Base-by-base conservation (phyloP, 1,140 invertebrate genomes). In the Drosophila suzukii region DNA sequence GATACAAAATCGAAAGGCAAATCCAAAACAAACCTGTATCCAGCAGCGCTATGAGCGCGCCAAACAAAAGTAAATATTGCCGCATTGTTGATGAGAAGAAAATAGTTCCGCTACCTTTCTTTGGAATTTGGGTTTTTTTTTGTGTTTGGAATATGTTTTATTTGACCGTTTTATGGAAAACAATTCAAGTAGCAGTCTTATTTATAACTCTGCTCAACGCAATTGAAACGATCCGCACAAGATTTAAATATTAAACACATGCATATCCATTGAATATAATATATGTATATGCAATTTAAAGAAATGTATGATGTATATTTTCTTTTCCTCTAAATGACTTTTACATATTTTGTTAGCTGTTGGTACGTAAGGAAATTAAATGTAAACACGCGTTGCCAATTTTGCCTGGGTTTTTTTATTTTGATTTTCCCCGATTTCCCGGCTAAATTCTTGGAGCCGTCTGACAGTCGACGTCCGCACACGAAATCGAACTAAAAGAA, bases 401-500 rank as follows among this genome's bases (percentile, higher is more conserved):
- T 49, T 56, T 54, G 15, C 61, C 38, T 43, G 38, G 11, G 12
- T 27, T 75, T 41, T 51, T 53, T 0, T 36, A 44, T 41, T 59
- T 38, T 4, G 11, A 51, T 36, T 67, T 44, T 59, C 7, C 1
- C 32, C 57, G 57, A 36, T 49, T 73, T 68, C 50, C 71, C 80
- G 73, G 47, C 59, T 53, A 13, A 49, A 36, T 67, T 66, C 60
- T 66, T 58, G 66, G 49, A 62, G 66, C 65, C 70, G 84, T 51
- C 85, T 58, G 84, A 70, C 84, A 75, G 74, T 67, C 73, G 77
- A 55, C 84, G 61, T 58, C 78, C 59, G 60, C 77, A 67, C 72
- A 84, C 84, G 58, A 85, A 90, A 90, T 81, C 82, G 67, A 84
- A 89, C 84, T 89, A 84, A 89, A 89, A 78, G 66, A 88, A 84